Base-by-base conservation (phyloP, 2,888 invertebrate species). In the Drosophila anomelani region DNA sequence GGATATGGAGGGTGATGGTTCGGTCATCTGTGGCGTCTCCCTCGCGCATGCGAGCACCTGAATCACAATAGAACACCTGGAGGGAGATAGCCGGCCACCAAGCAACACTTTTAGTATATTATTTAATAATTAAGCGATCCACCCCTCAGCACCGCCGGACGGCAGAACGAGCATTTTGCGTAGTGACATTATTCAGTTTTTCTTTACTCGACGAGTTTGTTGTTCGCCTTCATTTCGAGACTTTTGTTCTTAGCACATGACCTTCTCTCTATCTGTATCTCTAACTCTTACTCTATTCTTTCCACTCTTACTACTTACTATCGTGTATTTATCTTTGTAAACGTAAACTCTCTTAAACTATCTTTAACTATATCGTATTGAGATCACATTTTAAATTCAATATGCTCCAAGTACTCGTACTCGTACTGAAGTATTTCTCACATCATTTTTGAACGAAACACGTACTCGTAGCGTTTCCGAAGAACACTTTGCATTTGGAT, bases 401-500 rank as follows among this genome's bases (percentile, higher is more conserved):
- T 53, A 69, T 67, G 68, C 74, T 83, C 74, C 75, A 83, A 79
- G 78, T 81, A 78, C 71, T 80, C 71, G 68, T 80, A 78, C 71
- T 76, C 67, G 74, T 77, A 79, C 76, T 75, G 60, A 76, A 72
- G 63, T 81, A 80, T 58, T 34, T 36, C 34, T 64, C 62, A 60
- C 81, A 67, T 80, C 54, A 66, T 76, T 77, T 67, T 86, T 78
- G 76, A 84, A 79, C 75, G 81, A 87, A 81, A 73, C 73, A 85
- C 79, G 87, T 84, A 84, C 79, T 85, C 76, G 87, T 85, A 89
- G 85, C 79, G 75, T 88, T 88, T 79, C 70, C 89, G 72, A 86
- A 57, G 76, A 88, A 84, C 88, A 85, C 88, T 89, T 89, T 85
- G 85, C 85, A 85, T 85, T 89, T 85, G 85, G 80, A 87, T 85